These are phyloP conservation scores for Napeogenes sylphis DNA, from an alignment of 2,888 invertebrate species.

Conservation along the genomic window DNA sequence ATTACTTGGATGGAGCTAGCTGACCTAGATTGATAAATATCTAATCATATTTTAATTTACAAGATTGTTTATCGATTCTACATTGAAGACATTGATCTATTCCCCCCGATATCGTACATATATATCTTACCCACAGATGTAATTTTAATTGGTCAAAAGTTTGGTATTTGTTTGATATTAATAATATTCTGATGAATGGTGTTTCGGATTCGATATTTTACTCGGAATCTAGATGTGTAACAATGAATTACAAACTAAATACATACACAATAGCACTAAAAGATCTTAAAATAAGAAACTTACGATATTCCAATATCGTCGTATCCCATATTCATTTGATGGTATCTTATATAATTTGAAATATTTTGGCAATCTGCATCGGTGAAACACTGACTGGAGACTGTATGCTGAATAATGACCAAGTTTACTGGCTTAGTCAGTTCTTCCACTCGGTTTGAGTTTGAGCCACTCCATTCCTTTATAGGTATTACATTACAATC, in stretches of 20 bases:
- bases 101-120: too few relatives aligned
- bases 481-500: slow-evolving; percentile 47
- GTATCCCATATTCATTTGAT: slow-evolving; percentile 68
- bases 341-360: slow-evolving; percentile 65
- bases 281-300: slow-evolving; percentile 37
- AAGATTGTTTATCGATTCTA: too few relatives aligned
- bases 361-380: slow-evolving; percentile 58
- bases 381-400: slow-evolving; percentile 62
- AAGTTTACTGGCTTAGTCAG: slow-evolving; percentile 63
- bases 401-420: slow-evolving; percentile 78
- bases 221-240: too few relatives aligned
- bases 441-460: slow-evolving; percentile 34
- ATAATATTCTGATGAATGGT: too few relatives aligned
- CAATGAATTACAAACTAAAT: neutral
- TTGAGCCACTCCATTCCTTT: slow-evolving; percentile 44
- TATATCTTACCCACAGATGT: too few relatives aligned
- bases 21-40: too few relatives aligned
- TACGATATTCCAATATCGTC: slow-evolving; percentile 80
- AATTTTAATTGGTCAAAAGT: too few relatives aligned
- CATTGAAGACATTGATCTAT: too few relatives aligned
- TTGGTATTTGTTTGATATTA: too few relatives aligned
- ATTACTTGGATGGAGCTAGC: too few relatives aligned
- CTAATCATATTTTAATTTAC: too few relatives aligned
- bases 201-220: neutral
- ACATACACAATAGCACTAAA: neutral